These are phyloP conservation scores for Megathymus violae DNA, from an alignment of 1,140 invertebrate species.

Conservation along the genomic window DNA sequence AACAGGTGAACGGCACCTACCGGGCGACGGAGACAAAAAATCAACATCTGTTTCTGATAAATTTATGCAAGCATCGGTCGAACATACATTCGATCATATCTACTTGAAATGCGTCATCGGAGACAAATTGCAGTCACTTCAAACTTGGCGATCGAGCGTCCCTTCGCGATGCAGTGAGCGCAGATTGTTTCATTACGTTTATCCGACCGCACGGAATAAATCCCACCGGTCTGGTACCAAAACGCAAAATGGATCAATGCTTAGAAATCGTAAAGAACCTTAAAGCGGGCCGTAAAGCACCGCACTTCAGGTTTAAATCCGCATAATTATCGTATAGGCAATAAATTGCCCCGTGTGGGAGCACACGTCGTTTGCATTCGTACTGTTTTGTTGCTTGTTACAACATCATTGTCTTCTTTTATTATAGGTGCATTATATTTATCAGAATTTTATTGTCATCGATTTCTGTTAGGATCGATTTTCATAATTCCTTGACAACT, in stretches of 20 bases:
- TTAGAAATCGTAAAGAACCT: constrained; percentile 64
- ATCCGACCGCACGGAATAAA: constrained; percentile 44
- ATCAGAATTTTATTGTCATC: neutral
- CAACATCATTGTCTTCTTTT: constrained; percentile 55
- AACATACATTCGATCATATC: constrained; percentile 78
- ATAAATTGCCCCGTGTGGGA: constrained; percentile 73
- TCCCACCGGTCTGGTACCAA: constrained; percentile 58
- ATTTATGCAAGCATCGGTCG: constrained; percentile 66
- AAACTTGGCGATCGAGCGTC: constrained; percentile 66
- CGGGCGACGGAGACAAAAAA: constrained; percentile 62
- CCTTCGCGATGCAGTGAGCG: constrained; percentile 60
- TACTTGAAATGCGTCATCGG: constrained; percentile 71
- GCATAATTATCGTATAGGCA: constrained; percentile 81
- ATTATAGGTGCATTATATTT: neutral
- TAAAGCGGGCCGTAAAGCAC: constrained; percentile 71
- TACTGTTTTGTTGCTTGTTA: constrained; percentile 45
- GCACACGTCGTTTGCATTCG: constrained; percentile 63
- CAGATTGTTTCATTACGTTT: constrained; percentile 53
- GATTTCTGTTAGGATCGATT: neutral
- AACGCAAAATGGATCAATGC: constrained; percentile 64
- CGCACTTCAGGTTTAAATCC: constrained; percentile 74
- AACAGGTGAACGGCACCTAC: constrained; percentile 74
- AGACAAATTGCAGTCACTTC: constrained; percentile 79
- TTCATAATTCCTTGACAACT: too few relatives aligned
- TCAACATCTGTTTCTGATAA: constrained; percentile 69